Percentiles rank a stretch among this genome's conserved stretches.
These are phyloP conservation scores for Diploscapter pachys DNA, from an alignment of 1,140 invertebrate genomes.

Conservation along the genomic window DNA sequence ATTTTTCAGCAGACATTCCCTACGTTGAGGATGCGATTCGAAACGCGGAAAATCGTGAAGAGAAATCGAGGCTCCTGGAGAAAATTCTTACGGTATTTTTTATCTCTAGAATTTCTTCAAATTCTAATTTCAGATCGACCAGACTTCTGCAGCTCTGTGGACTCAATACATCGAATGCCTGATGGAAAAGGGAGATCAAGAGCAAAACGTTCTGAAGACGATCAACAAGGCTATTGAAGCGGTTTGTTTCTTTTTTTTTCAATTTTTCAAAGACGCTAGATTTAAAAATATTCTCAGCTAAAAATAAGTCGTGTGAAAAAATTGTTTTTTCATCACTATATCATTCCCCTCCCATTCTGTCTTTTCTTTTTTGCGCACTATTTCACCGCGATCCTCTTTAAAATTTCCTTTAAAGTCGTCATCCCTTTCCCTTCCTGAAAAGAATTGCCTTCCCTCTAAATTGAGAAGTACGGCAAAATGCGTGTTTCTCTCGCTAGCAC, in stretches of 20 bases:
- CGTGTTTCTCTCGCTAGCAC: not conserved
- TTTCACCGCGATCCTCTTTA: not conserved
- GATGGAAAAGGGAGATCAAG: too few species aligned
- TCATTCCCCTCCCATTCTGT: too few species aligned
- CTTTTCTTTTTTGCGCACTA: too few species aligned
- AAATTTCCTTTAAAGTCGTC: not conserved
- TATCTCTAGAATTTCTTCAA: too few species aligned
- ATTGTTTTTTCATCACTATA: too few species aligned
- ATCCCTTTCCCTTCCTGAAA: not conserved
- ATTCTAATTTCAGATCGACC: too few species aligned
- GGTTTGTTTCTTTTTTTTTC: not conserved
- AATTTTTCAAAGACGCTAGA: not conserved
- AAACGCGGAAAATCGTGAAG: not conserved
- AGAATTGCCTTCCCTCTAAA: not conserved
- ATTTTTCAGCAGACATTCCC: not conserved
- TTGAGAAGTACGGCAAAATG: not conserved
- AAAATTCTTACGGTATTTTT: not conserved
- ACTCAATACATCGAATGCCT: too few species aligned
- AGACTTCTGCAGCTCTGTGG: too few species aligned
- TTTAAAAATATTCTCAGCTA: not conserved
- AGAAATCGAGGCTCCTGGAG: conserved; percentile 1
- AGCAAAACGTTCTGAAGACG: too few species aligned
- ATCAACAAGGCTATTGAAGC: too few species aligned
- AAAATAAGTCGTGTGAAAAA: not conserved
- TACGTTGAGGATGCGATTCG: not conserved